Evolutionary conservation across 2,888 invertebrate genomes (phyloP).

Genomic region (Didymodactylos carnosus): DNA sequence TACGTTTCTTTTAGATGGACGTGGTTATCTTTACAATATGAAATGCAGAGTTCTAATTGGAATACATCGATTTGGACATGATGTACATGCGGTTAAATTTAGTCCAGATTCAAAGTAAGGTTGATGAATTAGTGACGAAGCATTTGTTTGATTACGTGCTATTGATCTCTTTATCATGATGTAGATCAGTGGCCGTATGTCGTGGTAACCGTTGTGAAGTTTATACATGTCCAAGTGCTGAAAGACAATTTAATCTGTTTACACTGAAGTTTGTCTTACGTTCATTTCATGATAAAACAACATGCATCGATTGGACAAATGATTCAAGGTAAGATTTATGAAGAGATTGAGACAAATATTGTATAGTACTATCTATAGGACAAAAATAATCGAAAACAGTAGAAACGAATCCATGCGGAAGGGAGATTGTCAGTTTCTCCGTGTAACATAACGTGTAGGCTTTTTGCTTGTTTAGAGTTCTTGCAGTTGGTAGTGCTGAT

Average conservation of each 20-base stretch:
- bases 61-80: constrained; percentile 45
- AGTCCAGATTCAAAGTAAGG: constrained; percentile 67
- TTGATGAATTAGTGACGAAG: too few species aligned
- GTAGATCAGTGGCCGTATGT: constrained; percentile 59
- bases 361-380: too few species aligned
- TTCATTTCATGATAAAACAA: constrained; percentile 60
- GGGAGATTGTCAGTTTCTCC: too few species aligned
- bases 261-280: constrained; percentile 59
- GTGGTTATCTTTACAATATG: neutral
- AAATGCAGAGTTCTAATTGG: neutral
- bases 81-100: constrained; percentile 57
- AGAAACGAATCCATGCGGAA: too few species aligned
- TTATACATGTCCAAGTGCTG: constrained; percentile 61
- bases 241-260: constrained; percentile 69
- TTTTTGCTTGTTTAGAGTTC: constrained; percentile 37
- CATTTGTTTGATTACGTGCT: neutral
- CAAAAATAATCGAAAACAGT: too few species aligned
- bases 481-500: constrained; percentile 76
- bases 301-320: constrained; percentile 70
- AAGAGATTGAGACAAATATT: too few species aligned
- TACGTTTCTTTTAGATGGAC: constrained; percentile 46
- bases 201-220: constrained; percentile 55
- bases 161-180: constrained; percentile 9
- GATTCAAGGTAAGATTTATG: constrained; percentile 55
- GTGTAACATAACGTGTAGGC: too few species aligned